These are phyloP conservation scores for Camponotus vicinus DNA, from an alignment of 1,140 invertebrate genomes.

Conservation along the genomic window DNA sequence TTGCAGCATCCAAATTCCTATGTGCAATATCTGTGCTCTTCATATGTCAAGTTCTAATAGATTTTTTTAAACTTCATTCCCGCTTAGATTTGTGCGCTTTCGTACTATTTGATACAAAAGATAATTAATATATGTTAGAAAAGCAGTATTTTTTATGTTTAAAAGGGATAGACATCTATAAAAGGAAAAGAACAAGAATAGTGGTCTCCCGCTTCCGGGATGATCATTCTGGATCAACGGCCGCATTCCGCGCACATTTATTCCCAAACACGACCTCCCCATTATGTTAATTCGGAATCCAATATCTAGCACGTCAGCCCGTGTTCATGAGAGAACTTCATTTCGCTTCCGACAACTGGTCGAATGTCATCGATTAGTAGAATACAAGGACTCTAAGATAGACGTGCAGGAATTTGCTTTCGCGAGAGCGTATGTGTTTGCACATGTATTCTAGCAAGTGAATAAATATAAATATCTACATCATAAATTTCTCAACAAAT, in stretches of 20 bases:
- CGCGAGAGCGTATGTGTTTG: neutral
- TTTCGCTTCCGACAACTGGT: constrained; percentile 68
- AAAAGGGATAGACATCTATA: neutral
- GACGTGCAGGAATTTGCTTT: constrained; percentile 48
- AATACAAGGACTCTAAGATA: constrained; percentile 40
- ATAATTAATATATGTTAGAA: neutral
- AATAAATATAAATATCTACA: neutral
- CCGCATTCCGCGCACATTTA: neutral
- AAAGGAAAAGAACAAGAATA: constrained; percentile 4
- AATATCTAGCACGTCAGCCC: constrained; percentile 44
- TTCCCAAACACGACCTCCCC: constrained; percentile 51
- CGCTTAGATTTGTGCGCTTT: neutral
- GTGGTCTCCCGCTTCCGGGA: neutral
- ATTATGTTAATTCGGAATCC: constrained; percentile 69
- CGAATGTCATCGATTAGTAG: constrained; percentile 5
- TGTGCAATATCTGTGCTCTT: neutral
- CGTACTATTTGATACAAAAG: neutral
- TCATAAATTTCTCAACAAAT: constrained; percentile 35
- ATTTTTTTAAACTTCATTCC: neutral
- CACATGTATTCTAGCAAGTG: neutral
- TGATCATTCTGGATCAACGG: constrained; percentile 11
- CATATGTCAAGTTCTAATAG: neutral
- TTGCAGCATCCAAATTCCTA: neutral
- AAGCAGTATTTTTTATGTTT: neutral
- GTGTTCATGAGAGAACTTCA: neutral